Evolutionary conservation across 2,888 invertebrate genomes (phyloP).

Genomic region (Oscheius sp.): DNA sequence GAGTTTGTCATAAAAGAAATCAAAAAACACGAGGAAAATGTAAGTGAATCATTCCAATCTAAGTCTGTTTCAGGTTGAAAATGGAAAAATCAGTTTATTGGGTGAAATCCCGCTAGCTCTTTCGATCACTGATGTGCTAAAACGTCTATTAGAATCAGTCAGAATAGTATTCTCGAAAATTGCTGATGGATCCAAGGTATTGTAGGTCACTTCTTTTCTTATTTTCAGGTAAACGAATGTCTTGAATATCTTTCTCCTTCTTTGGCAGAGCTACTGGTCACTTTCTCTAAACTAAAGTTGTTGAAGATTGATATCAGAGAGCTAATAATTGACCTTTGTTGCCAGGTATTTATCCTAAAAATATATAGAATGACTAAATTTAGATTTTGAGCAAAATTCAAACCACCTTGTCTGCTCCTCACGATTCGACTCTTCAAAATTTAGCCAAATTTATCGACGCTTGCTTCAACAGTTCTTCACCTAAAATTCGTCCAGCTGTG

Average conservation of each 20-base stretch:
- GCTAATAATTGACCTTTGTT: not conserved
- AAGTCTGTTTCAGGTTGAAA: not conserved
- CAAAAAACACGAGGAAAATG: not conserved
- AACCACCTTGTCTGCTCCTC: not conserved
- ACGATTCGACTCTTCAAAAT: constrained; percentile 1
- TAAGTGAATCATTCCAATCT: not conserved
- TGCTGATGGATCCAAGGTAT: not conserved
- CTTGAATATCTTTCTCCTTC: not conserved
- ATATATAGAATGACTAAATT: not conserved
- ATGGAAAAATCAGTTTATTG: not conserved
- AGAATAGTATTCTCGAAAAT: not conserved
- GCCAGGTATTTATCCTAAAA: not conserved
- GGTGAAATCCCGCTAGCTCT: not conserved
- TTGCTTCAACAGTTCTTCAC: not conserved
- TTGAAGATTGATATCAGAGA: not conserved
- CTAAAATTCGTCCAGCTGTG: not conserved
- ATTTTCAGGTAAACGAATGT: not conserved
- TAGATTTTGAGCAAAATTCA: constrained; percentile 4
- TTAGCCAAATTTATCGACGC: not conserved
- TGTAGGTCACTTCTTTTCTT: too few relatives aligned
- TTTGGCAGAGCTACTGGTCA: not conserved
- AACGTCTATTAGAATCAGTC: not conserved
- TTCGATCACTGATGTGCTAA: not conserved
- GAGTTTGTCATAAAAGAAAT: not conserved
- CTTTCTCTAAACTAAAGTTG: not conserved